A percentile compares a stretch with the other conserved stretches of the same genome.
phyloP scores from a whole-genome alignment of 2,888 invertebrate genomes.

The Brachylomia viminalis region DNA sequence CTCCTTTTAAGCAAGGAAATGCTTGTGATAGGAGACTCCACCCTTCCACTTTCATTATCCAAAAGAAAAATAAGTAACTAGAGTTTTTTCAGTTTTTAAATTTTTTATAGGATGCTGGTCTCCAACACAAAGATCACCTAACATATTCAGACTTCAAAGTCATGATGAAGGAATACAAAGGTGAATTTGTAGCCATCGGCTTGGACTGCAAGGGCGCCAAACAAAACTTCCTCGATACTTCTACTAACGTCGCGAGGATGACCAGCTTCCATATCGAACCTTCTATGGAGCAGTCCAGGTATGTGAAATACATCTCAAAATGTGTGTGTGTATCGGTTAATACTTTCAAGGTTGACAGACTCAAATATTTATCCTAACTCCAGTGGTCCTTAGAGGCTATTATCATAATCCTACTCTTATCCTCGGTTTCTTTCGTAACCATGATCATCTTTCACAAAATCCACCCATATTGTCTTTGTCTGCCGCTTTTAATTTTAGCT shows the following conservation, averaged over 20 bases:
- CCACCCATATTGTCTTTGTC: background rate
- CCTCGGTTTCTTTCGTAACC: background rate
- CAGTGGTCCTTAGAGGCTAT: background rate
- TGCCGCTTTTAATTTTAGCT: background rate
- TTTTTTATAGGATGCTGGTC: conserved; percentile 94
- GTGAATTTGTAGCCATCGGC: conserved; percentile 98
- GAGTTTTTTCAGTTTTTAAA: too few species aligned
- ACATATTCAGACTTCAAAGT: conserved; percentile 98
- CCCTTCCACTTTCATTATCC: too few species aligned
- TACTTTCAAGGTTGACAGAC: background rate
- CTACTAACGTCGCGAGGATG: conserved; percentile 98
- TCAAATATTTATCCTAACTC: background rate
- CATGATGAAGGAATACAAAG: conserved; percentile 99
- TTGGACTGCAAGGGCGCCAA: conserved; percentile 98
- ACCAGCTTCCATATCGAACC: conserved; percentile 98
- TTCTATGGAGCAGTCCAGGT: conserved; percentile 92
- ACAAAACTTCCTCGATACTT: conserved; percentile 98
- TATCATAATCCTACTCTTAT: background rate
- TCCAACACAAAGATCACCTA: conserved; percentile 96
- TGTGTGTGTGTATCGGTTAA: background rate
- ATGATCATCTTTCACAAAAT: background rate
- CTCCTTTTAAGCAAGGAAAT: too few species aligned
- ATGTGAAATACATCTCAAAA: conserved; percentile 17
- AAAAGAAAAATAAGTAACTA: too few species aligned
- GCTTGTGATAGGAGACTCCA: too few species aligned